Evolutionary conservation across 2,888 invertebrate species (phyloP).

Genomic region (Odontothrips loti): DNA sequence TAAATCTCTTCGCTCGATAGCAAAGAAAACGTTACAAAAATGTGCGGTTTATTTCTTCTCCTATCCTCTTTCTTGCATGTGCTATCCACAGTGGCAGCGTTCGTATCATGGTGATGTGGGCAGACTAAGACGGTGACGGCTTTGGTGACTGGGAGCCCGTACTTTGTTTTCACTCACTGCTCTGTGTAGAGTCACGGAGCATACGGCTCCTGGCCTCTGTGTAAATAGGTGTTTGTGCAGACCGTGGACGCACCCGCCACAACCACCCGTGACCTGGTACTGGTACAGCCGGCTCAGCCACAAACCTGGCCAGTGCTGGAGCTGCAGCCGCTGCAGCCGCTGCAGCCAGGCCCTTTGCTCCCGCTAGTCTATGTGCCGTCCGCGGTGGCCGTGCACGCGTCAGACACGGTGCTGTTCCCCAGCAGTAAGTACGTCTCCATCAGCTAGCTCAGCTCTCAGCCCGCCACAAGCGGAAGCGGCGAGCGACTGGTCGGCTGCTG

Average conservation of each 20-base stretch:
- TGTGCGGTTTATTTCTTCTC: neutral
- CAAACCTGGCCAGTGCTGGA: neutral
- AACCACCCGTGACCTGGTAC: neutral
- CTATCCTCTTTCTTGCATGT: neutral
- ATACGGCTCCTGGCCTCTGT: neutral
- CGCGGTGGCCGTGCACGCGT: neutral
- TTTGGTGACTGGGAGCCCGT: too few relatives aligned
- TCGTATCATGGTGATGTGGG: neutral
- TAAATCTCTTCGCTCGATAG: conserved; percentile 15
- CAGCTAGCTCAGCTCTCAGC: too few relatives aligned
- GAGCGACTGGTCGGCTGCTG: too few relatives aligned
- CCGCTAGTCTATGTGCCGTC: neutral
- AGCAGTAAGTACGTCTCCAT: neutral
- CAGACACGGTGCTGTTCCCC: neutral
- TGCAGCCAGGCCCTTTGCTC: neutral
- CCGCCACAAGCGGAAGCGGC: too few relatives aligned
- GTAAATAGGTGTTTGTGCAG: conserved; percentile 20
- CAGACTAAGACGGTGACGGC: too few relatives aligned
- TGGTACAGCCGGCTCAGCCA: neutral
- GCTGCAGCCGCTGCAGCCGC: neutral
- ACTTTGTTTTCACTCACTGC: neutral
- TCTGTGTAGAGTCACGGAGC: neutral
- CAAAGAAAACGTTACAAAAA: neutral
- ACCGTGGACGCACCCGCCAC: neutral
- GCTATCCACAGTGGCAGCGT: neutral